phyloP scores from a whole-genome alignment of 2,888 invertebrate species.

The Aphrophora alni region DNA sequence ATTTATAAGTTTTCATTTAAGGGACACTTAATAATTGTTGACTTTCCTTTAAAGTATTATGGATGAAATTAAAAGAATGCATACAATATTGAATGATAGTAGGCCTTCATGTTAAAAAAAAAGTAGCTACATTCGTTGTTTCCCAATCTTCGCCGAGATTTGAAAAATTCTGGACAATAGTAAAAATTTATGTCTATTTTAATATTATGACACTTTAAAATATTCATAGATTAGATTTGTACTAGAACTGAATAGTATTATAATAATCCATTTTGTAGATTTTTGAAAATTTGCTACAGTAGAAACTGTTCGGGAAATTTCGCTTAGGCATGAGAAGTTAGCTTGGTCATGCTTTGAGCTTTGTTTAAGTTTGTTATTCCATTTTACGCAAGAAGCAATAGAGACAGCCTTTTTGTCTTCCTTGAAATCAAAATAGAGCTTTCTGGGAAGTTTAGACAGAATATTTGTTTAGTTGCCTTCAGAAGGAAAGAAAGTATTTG shows the following conservation, averaged over 20 bases:
- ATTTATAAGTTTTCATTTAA: too few relatives aligned
- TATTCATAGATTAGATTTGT: not conserved
- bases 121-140: too few relatives aligned
- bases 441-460: not conserved
- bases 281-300: slow-evolving; percentile 1
- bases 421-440: not conserved
- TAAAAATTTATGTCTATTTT: not conserved
- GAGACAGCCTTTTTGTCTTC: slow-evolving; percentile 1
- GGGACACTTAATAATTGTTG: too few relatives aligned
- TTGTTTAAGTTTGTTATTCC: not conserved
- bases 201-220: not conserved
- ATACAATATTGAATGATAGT: too few relatives aligned
- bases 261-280: not conserved
- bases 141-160: not conserved
- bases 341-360: not conserved
- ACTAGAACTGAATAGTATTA: not conserved
- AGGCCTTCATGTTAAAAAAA: too few relatives aligned
- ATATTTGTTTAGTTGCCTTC: not conserved
- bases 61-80: too few relatives aligned
- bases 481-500: not conserved
- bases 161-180: not conserved
- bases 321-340: not conserved
- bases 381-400: not conserved
- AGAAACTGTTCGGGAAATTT: not conserved
- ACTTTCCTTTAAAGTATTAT: too few relatives aligned